Evolutionary conservation across 92 coral and sea anemone genomes (phyloP).

Genomic region (Pocillopora meandrina): DNA sequence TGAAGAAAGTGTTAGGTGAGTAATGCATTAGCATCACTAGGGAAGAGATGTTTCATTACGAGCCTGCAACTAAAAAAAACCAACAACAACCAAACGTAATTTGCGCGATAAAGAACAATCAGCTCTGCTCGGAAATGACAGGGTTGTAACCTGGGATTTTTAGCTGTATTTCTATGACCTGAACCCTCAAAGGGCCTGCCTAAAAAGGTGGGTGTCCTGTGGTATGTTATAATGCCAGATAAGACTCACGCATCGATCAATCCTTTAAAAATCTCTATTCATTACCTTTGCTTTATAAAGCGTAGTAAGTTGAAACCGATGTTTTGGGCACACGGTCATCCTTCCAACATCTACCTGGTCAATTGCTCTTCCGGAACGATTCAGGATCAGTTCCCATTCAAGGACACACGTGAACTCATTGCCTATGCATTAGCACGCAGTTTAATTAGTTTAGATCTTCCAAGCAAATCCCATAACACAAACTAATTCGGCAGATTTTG

Average conservation of each 20-base stretch:
- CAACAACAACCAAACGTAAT: slow-evolving; percentile 1
- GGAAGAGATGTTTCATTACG: slow-evolving; percentile 12
- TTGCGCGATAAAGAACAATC: background rate
- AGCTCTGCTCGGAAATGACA: background rate
- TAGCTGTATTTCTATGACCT: background rate
- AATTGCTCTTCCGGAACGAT: no score
- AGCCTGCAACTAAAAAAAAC: background rate
- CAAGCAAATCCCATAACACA: no score
- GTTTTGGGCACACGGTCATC: slow-evolving; percentile 45
- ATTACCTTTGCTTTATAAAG: slow-evolving; percentile 22
- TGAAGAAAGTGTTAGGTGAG: no score
- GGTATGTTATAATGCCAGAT: slow-evolving; percentile 1
- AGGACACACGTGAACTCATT: no score
- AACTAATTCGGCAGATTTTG: no score
- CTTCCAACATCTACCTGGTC: no score
- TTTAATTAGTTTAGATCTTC: no score
- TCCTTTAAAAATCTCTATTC: background rate
- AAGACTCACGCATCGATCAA: slow-evolving; percentile 14
- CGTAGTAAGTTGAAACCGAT: slow-evolving; percentile 47
- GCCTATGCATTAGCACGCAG: no score
- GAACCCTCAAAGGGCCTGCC: background rate
- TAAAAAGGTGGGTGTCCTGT: slow-evolving; percentile 3
- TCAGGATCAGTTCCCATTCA: no score
- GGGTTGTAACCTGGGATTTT: background rate
- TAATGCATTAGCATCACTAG: background rate